Percentiles rank a stretch among this genome's conserved stretches.
Conservation (phyloP, 2,113 vertebrate genomes). For the Dromaius novaehollandiae region DNA sequence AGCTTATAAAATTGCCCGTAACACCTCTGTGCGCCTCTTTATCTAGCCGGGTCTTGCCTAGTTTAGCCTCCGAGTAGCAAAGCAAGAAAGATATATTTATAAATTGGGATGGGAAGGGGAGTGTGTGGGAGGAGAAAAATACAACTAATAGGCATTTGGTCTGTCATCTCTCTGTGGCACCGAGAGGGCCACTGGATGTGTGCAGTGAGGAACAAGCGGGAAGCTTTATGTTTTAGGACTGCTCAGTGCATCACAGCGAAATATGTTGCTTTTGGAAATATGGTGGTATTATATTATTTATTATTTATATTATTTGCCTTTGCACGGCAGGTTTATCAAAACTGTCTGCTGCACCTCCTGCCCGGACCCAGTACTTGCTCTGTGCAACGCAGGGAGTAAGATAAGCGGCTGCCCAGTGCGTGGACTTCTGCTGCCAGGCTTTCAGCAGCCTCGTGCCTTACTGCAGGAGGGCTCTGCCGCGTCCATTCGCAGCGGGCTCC, state of each 20-base stretch:
- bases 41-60: neutral
- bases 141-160: neutral
- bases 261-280: neutral
- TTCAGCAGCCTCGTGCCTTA: neutral
- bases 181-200: too few species aligned
- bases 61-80: neutral
- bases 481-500: neutral
- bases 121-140: neutral
- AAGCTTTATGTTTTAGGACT: neutral
- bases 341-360: neutral
- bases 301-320: too few species aligned
- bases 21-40: neutral
- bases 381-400: neutral
- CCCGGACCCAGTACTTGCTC: neutral
- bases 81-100: neutral
- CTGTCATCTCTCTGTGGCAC: fast-evolving
- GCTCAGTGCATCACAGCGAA: neutral
- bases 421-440: neutral
- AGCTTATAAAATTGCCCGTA: neutral
- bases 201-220: too few species aligned
- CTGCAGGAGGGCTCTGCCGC: too few species aligned
- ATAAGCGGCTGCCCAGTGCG: neutral
- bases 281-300: too few species aligned
- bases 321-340: too few species aligned
- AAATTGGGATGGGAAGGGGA: neutral